These are phyloP conservation scores for Xanthia togata DNA, from an alignment of 2,888 invertebrate species.

Conservation along the genomic window DNA sequence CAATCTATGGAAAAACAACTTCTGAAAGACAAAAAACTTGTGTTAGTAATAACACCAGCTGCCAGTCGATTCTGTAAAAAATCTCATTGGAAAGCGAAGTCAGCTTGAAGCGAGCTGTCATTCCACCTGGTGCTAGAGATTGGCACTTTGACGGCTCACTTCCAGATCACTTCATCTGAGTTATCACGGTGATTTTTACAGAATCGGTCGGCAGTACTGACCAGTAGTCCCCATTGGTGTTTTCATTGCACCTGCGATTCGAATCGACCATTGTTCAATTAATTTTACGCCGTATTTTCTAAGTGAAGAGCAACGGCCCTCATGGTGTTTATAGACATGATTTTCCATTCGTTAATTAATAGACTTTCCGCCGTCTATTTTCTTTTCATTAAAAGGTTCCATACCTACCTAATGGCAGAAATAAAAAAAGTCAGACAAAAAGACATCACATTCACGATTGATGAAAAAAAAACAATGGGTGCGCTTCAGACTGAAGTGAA, in stretches of 20 bases:
- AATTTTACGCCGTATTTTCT: neutral
- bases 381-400: conserved; percentile 14
- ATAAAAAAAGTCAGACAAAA: conserved; percentile 2
- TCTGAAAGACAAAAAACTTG: neutral
- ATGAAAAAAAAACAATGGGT: conserved; percentile 31
- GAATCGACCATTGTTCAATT: neutral
- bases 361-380: neutral
- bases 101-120: too few species aligned
- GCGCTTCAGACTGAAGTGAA: conserved; percentile 19
- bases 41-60: too few species aligned
- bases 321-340: neutral
- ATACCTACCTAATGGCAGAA: neutral
- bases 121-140: too few species aligned
- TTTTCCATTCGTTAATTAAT: conserved; percentile 18
- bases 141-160: too few species aligned
- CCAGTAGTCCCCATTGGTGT: neutral
- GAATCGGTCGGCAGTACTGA: neutral
- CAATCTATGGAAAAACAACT: neutral
- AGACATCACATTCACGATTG: conserved; percentile 8
- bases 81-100: too few species aligned
- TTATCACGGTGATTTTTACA: too few species aligned
- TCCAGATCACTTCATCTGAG: too few species aligned
- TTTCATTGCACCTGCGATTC: neutral
- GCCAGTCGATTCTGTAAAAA: too few species aligned
- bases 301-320: neutral